phyloP scores from a whole-genome alignment of 2,113 vertebrate genomes.

The Hemichromis elongatus region DNA sequence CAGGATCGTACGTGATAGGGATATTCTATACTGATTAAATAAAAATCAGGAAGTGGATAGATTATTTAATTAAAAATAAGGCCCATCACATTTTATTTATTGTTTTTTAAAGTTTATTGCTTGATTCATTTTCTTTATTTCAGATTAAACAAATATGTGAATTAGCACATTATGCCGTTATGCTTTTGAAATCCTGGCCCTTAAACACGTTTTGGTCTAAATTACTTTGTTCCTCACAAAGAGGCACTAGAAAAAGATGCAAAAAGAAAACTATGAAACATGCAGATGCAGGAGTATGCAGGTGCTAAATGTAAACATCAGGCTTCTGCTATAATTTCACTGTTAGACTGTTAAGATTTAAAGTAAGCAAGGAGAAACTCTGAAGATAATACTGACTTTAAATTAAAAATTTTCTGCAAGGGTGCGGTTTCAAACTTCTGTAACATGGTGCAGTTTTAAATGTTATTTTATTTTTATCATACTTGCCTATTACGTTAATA shows the following conservation, averaged over 20 bases:
- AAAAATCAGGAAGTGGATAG: not conserved
- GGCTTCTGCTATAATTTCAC: not conserved
- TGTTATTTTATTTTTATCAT: not conserved
- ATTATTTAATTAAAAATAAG: not conserved
- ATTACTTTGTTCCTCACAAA: not conserved
- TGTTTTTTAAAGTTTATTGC: not conserved
- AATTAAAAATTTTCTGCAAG: not conserved
- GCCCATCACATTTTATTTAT: not conserved
- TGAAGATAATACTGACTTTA: not conserved
- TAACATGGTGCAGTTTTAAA: not conserved
- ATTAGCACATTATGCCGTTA: rapidly evolving
- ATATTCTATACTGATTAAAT: not conserved
- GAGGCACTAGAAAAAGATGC: not conserved
- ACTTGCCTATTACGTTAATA: not conserved
- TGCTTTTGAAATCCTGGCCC: not conserved
- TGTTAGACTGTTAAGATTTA: not conserved
- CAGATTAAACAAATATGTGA: not conserved
- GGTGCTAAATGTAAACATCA: not conserved
- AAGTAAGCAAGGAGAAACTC: not conserved
- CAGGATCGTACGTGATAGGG: not conserved
- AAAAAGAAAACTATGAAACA: not conserved
- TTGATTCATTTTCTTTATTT: not conserved
- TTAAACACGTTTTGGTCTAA: not conserved
- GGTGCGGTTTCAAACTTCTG: not conserved
- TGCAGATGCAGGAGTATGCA: not conserved